These are phyloP conservation scores for Tetrao urogallus DNA, from an alignment of 2,113 vertebrate species.

Conservation along the genomic window DNA sequence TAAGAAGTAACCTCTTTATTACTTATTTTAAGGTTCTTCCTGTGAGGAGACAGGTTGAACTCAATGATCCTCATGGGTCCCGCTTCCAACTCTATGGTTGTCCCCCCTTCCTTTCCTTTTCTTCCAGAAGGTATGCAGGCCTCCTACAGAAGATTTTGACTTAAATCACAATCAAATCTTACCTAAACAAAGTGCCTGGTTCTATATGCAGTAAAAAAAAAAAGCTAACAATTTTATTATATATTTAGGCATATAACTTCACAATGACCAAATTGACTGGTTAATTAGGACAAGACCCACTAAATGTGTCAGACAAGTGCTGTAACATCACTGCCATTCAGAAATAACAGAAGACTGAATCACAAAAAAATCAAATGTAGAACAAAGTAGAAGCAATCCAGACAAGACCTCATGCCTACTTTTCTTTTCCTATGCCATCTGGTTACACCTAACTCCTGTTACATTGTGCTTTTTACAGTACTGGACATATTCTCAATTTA, in stretches of 20 bases:
- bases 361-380: neutral
- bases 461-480: accelerated
- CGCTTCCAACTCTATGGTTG: too few species aligned
- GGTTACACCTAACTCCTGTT: accelerated
- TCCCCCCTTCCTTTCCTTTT: neutral
- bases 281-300: neutral
- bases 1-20: neutral
- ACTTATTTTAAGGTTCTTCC: neutral
- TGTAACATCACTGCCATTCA: neutral
- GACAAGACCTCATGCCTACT: neutral
- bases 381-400: neutral
- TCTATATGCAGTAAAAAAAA: neutral
- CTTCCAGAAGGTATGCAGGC: neutral
- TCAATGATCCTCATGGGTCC: too few species aligned
- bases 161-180: neutral
- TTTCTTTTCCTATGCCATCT: neutral
- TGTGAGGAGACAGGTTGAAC: neutral
- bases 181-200: neutral
- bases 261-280: neutral
- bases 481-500: neutral
- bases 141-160: neutral
- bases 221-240: neutral
- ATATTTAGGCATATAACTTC: neutral
- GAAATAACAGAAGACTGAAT: neutral
- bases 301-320: neutral